Evolutionary conservation across 2,113 vertebrate species (phyloP).

Genomic region (Stigmatopora argus): DNA sequence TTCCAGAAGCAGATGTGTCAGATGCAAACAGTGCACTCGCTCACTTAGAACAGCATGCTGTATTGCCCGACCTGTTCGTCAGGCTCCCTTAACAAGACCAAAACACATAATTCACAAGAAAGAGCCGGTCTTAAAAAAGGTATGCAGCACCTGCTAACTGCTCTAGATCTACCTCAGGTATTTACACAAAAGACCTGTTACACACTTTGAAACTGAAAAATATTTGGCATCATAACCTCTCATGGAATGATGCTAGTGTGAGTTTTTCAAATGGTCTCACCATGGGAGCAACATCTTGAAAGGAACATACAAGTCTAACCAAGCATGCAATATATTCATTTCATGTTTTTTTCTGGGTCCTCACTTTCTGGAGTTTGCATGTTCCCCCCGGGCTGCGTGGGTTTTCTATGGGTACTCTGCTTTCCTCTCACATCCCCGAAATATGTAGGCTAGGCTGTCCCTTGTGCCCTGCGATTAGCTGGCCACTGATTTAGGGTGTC

Average conservation of each 20-base stretch:
- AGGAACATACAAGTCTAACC: background rate
- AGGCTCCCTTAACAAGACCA: constrained; percentile 34
- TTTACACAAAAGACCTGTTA: background rate
- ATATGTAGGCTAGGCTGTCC: no score
- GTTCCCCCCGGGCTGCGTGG: no score
- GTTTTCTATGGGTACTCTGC: no score
- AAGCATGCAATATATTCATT: no score
- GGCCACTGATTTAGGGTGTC: no score
- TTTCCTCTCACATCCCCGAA: no score
- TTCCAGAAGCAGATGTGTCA: constrained; percentile 44
- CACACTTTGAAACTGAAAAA: background rate
- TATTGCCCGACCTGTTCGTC: constrained; percentile 58
- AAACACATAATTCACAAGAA: constrained; percentile 22
- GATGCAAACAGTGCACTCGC: constrained; percentile 25
- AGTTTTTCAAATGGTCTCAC: background rate
- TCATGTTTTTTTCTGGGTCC: no score
- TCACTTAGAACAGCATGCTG: constrained; percentile 37
- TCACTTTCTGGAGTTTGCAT: no score
- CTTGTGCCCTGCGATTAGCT: no score
- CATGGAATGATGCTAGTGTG: background rate
- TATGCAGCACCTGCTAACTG: constrained; percentile 18
- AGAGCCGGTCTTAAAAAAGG: constrained; percentile 28
- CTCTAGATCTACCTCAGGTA: background rate
- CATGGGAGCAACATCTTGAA: background rate
- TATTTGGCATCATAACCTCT: background rate